phyloP scores from a whole-genome alignment of 2,113 vertebrate genomes.

The Myotis davidii region DNA sequence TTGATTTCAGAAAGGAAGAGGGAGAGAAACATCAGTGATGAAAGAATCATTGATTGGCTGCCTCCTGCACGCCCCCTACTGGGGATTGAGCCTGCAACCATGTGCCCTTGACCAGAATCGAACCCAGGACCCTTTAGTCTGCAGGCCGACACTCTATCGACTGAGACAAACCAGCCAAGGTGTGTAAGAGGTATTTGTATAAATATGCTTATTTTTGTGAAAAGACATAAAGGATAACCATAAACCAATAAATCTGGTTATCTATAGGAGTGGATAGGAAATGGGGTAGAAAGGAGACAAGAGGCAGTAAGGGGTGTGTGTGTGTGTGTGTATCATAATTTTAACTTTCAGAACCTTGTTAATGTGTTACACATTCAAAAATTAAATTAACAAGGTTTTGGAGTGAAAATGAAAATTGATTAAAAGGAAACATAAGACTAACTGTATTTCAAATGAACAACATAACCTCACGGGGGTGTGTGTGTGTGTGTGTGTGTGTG shows the following conservation, averaged over 20 bases:
- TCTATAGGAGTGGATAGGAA: neutral
- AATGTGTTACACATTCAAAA: slow-evolving; percentile 16
- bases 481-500: no score
- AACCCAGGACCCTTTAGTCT: no score
- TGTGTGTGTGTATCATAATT: neutral
- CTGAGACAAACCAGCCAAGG: no score
- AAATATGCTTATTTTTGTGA: slow-evolving; percentile 32
- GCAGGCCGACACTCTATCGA: no score
- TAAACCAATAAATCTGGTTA: neutral
- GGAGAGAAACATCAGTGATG: no score
- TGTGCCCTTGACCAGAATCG: no score
- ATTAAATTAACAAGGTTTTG: neutral
- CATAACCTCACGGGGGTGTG: neutral
- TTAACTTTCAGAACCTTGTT: slow-evolving; percentile 15
- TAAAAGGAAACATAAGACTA: neutral
- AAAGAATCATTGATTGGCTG: no score
- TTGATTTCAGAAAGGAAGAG: no score
- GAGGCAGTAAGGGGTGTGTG: neutral
- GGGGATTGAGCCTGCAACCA: no score
- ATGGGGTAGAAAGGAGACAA: neutral
- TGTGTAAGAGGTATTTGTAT: neutral
- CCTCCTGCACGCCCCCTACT: no score
- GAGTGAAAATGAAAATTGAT: neutral
- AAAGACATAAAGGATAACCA: slow-evolving; percentile 22
- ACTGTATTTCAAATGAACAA: slow-evolving; percentile 10